Percentiles rank a stretch among this genome's conserved stretches.
Evolutionary conservation across 2,113 vertebrate species (phyloP).

Genomic region (Sialia sialis): DNA sequence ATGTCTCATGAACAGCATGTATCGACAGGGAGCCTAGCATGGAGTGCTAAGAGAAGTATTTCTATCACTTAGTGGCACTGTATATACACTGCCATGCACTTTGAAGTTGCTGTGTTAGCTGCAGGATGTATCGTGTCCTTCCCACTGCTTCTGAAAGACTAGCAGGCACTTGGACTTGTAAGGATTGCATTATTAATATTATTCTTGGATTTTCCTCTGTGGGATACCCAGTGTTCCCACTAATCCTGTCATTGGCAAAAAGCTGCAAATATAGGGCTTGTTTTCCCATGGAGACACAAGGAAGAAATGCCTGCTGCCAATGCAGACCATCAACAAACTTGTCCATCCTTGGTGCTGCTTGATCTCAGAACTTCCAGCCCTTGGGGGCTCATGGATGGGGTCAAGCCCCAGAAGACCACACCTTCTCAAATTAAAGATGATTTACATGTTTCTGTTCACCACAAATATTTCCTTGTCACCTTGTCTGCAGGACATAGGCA

Average conservation of each 20-base stretch:
- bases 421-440: neutral
- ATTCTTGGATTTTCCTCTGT: neutral
- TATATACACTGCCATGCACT: neutral
- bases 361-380: neutral
- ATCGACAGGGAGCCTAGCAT: neutral
- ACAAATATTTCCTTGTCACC: neutral
- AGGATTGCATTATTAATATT: neutral
- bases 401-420: neutral
- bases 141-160: neutral
- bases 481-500: neutral
- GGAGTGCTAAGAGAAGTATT: neutral
- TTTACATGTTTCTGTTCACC: neutral
- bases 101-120: neutral
- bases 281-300: neutral
- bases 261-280: neutral
- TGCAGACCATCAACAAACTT: neutral
- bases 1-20: constrained; percentile 7
- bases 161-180: neutral
- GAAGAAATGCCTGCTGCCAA: neutral
- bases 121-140: neutral
- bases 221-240: neutral
- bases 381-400: neutral
- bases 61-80: neutral
- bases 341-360: neutral
- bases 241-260: neutral